These are phyloP conservation scores for Glossophaga mutica DNA, from an alignment of 2,797 vertebrate species.

Conservation along the genomic window DNA sequence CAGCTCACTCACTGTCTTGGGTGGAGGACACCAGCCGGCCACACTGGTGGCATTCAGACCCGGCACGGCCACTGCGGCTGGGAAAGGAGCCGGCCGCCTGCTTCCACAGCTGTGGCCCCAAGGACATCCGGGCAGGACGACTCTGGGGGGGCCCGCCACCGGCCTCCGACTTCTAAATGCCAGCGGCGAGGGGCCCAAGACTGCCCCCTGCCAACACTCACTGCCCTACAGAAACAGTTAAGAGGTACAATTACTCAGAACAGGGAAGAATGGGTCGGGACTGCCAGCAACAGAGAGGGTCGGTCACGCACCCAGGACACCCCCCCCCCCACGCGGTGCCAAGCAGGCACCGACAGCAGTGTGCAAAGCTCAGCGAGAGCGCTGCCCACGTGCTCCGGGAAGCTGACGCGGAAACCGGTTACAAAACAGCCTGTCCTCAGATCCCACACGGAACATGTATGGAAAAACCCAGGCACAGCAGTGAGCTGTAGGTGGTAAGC, in stretches of 20 bases:
- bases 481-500: constrained; percentile 38
- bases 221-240: neutral
- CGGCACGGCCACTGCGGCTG: accelerated
- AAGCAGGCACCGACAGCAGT: accelerated
- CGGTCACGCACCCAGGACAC: neutral
- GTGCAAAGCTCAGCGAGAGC: neutral
- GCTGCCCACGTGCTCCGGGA: neutral
- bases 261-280: neutral
- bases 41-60: no score
- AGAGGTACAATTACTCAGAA: neutral
- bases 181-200: neutral
- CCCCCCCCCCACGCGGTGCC: neutral
- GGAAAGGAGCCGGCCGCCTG: neutral
- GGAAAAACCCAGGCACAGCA: constrained; percentile 42
- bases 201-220: neutral
- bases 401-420: neutral
- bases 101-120: neutral
- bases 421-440: constrained; percentile 40
- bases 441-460: constrained; percentile 25
- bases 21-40: accelerated
- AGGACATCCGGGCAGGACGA: accelerated
- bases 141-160: neutral
- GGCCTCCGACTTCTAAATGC: neutral
- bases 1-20: accelerated
- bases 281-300: neutral